phyloP scores from a whole-genome alignment of 2,113 vertebrate species.

The Chitala chitala region DNA sequence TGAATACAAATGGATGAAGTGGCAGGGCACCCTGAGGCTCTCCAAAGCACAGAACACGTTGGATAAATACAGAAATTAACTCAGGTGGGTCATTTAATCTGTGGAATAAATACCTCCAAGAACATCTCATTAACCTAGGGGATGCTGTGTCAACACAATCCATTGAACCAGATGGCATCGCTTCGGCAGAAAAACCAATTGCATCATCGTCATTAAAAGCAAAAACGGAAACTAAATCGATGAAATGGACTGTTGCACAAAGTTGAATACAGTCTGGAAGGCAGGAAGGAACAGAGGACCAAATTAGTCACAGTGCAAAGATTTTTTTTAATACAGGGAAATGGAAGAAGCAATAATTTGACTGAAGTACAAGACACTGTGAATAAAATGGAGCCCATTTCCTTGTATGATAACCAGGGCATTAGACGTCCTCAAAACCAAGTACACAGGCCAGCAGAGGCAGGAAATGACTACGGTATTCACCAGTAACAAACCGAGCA shows the following conservation, averaged over 20 bases:
- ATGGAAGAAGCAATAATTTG: too few species aligned
- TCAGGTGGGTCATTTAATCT: constrained; percentile 5
- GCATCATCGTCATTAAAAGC: neutral
- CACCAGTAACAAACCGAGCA: neutral
- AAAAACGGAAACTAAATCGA: constrained; percentile 4
- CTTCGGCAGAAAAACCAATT: constrained; percentile 5
- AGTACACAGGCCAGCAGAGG: neutral
- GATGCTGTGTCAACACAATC: neutral
- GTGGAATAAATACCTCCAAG: neutral
- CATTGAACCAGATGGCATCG: constrained; percentile 7
- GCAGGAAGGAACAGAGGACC: neutral
- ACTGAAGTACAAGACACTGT: too few species aligned
- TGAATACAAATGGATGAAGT: neutral
- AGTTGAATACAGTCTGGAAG: neutral
- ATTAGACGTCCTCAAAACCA: neutral
- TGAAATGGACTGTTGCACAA: constrained; percentile 4
- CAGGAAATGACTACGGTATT: too few species aligned
- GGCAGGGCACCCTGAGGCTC: neutral
- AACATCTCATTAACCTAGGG: constrained; percentile 14
- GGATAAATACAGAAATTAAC: neutral
- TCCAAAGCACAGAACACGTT: neutral
- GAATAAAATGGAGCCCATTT: too few species aligned
- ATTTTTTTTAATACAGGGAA: neutral
- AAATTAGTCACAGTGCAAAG: neutral
- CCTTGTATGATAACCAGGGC: neutral